Evolutionary conservation across 2,797 vertebrate genomes (phyloP).

Genomic region (Tarsius wallacei): DNA sequence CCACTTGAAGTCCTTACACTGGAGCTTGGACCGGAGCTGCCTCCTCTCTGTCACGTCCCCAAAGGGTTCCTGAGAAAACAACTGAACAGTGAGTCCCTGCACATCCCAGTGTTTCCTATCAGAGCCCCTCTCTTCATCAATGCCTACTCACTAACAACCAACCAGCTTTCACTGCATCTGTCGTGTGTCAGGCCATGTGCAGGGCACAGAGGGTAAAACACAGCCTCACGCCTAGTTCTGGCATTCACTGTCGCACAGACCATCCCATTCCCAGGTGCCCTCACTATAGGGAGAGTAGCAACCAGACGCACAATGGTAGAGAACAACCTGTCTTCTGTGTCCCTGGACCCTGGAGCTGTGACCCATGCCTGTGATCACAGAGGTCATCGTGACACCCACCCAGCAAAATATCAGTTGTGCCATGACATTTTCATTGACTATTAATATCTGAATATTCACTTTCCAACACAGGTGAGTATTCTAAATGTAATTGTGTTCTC

Average conservation of each 20-base stretch:
- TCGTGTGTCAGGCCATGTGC: not conserved
- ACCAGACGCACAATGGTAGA: not conserved
- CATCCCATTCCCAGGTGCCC: not conserved
- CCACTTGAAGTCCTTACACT: conserved; percentile 97
- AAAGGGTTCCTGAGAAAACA: conserved; percentile 94
- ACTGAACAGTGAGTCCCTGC: not conserved
- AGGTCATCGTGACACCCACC: not conserved
- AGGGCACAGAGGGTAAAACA: not conserved
- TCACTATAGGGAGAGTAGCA: rapidly evolving
- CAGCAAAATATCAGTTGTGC: not conserved
- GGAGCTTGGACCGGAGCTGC: conserved; percentile 93
- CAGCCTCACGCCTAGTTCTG: not conserved
- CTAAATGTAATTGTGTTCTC: not conserved
- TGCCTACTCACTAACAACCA: not conserved
- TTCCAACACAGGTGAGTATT: not conserved
- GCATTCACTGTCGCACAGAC: rapidly evolving
- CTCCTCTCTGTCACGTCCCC: conserved; percentile 96
- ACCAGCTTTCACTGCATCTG: not conserved
- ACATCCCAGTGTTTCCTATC: not conserved
- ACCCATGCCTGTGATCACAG: not conserved
- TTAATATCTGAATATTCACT: not conserved
- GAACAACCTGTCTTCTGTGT: not conserved
- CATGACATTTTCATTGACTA: not conserved
- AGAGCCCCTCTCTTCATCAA: not conserved
- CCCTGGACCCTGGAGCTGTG: rapidly evolving